phyloP scores from a whole-genome alignment of 2,797 vertebrate genomes.

The Myoxocephalus aenaeus region DNA sequence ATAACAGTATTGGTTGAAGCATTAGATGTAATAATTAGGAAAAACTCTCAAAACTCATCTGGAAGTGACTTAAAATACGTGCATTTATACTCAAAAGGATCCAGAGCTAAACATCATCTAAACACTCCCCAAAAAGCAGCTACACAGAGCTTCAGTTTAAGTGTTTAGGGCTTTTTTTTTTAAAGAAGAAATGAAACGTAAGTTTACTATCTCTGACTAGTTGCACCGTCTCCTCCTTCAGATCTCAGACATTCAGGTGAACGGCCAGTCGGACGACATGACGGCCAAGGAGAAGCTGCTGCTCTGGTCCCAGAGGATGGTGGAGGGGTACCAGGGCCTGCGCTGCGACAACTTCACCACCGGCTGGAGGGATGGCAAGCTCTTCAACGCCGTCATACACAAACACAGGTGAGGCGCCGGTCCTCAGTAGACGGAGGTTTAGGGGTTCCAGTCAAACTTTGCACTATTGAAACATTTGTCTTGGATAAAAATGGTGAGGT shows the following conservation, averaged over 20 bases:
- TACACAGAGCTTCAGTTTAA: not conserved
- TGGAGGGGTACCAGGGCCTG: slow-evolving; percentile 92
- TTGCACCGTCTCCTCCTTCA: slow-evolving; percentile 54
- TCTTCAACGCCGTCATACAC: slow-evolving; percentile 96
- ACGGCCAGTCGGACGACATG: slow-evolving; percentile 97
- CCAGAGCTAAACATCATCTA: too few relatives aligned
- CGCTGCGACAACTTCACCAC: slow-evolving; percentile 96
- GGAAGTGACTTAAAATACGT: not conserved
- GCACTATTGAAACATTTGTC: not conserved
- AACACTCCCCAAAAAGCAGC: not conserved
- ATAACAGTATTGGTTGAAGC: not conserved
- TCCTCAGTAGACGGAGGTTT: not conserved
- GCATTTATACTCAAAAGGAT: not conserved
- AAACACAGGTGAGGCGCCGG: slow-evolving; percentile 87
- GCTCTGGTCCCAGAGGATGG: slow-evolving; percentile 97
- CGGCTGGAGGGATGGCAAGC: slow-evolving; percentile 93
- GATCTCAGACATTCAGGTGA: slow-evolving; percentile 99
- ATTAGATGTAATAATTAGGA: not conserved
- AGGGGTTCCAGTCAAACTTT: not conserved
- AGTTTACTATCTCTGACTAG: not conserved
- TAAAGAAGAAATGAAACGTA: not conserved
- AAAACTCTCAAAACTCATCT: not conserved
- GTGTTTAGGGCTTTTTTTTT: not conserved
- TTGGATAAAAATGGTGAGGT: not conserved
- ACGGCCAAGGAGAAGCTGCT: slow-evolving; percentile 98